Conservation (phyloP, 2,797 vertebrate species). For the Hippocampus kuda region DNA sequence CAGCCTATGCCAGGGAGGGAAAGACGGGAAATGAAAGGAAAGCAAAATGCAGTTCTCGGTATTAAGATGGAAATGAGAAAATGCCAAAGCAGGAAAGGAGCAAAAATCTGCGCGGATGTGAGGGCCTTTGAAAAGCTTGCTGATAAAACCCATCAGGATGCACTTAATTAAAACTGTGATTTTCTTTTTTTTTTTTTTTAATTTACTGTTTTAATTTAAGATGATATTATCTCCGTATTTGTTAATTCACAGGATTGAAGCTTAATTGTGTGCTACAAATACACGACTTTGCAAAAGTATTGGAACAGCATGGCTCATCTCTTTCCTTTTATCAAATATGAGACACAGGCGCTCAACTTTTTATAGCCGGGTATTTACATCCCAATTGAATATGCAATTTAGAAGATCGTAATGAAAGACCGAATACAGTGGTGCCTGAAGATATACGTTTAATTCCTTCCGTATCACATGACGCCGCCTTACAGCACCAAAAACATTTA, state of each 20-base stretch:
- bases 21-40: conserved; percentile 4
- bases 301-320: background rate
- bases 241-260: background rate
- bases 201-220: background rate
- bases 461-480: too few species aligned
- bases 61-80: conserved; percentile 9
- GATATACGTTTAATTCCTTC: too few species aligned
- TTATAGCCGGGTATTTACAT: too few species aligned
- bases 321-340: too few species aligned
- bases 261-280: background rate
- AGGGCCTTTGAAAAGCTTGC: background rate
- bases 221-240: background rate
- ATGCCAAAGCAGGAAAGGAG: background rate
- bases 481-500: too few species aligned
- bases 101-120: background rate
- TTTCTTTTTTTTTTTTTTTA: background rate
- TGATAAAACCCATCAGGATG: background rate
- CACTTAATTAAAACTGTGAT: background rate
- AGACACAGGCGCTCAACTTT: too few species aligned
- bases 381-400: too few species aligned
- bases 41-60: background rate
- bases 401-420: too few species aligned
- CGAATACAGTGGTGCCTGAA: too few species aligned
- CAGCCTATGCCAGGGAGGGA: background rate
- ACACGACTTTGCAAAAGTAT: background rate